phyloP scores from a whole-genome alignment of 2,888 invertebrate genomes.

The Trichopria drosophilae region DNA sequence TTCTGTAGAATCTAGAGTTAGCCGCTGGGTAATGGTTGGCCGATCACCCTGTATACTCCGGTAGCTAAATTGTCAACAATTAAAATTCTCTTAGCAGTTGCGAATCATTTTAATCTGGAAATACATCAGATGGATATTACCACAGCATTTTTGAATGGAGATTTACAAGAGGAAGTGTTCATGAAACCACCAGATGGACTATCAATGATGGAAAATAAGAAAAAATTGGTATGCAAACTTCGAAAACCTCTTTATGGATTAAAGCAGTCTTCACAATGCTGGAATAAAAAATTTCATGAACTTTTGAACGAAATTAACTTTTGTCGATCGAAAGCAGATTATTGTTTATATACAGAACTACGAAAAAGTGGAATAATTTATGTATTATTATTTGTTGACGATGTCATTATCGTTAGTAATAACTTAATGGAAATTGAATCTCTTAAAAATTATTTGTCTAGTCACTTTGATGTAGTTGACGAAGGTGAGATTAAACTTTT shows the following conservation, averaged over 20 bases:
- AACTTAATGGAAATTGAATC: background rate
- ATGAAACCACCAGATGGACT: constrained; percentile 31
- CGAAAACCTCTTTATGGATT: constrained; percentile 43
- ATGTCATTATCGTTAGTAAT: background rate
- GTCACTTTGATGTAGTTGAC: no score
- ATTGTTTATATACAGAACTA: background rate
- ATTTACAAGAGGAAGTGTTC: constrained; percentile 41
- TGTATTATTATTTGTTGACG: no score
- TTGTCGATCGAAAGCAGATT: constrained; percentile 15
- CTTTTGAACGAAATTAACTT: constrained; percentile 29
- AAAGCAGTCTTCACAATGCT: constrained; percentile 42
- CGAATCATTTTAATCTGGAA: no score
- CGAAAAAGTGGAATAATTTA: background rate
- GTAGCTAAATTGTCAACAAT: constrained; percentile 35
- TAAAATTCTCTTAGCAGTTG: constrained; percentile 26
- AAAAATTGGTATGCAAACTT: constrained; percentile 35
- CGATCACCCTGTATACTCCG: no score
- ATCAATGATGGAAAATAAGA: background rate
- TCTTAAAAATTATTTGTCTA: no score
- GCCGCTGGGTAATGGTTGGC: no score
- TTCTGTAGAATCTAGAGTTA: no score
- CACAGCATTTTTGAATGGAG: no score
- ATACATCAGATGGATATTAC: no score
- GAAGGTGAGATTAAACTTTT: no score
- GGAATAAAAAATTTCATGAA: constrained; percentile 40